phyloP scores from a whole-genome alignment of 2,888 invertebrate genomes.

The Subacronicta megacephala region DNA sequence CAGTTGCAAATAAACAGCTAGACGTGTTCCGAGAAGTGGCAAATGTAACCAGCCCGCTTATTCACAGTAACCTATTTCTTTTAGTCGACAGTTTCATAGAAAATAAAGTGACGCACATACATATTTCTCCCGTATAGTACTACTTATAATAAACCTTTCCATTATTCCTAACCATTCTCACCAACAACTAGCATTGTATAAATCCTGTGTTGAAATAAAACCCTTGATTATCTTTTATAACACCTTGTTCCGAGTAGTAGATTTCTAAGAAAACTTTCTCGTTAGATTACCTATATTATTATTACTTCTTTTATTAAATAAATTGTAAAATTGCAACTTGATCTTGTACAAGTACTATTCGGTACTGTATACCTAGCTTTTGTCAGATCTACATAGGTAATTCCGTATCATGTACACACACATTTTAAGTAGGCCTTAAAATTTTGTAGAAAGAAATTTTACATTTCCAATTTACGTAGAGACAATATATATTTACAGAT shows the following conservation, averaged over 20 bases:
- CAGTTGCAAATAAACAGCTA: constrained; percentile 1
- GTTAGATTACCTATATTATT: no score
- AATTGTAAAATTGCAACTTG: no score
- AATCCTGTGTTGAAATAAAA: constrained; percentile 14
- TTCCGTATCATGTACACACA: no score
- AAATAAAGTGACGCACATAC: constrained; percentile 30
- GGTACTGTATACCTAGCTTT: no score
- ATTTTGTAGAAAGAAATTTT: no score
- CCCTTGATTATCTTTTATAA: constrained; percentile 17
- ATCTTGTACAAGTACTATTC: no score
- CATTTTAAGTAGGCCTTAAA: no score
- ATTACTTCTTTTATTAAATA: constrained; percentile 8
- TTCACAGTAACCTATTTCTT: constrained; percentile 5
- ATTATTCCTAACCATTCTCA: constrained; percentile 33
- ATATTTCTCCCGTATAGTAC: constrained; percentile 30
- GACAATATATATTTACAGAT: no score
- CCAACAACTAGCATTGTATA: constrained; percentile 19
- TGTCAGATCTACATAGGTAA: no score
- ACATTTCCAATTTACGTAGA: no score
- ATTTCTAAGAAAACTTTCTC: constrained; percentile 21
- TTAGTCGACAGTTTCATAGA: constrained; percentile 16
- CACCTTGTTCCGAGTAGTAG: constrained; percentile 10
- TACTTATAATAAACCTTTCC: constrained; percentile 21
- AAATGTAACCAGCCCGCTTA: constrained; percentile 3
- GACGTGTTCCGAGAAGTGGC: constrained; percentile 3